Conservation (phyloP, 2,888 invertebrate genomes). For the Xanthostigma xanthostigma region DNA sequence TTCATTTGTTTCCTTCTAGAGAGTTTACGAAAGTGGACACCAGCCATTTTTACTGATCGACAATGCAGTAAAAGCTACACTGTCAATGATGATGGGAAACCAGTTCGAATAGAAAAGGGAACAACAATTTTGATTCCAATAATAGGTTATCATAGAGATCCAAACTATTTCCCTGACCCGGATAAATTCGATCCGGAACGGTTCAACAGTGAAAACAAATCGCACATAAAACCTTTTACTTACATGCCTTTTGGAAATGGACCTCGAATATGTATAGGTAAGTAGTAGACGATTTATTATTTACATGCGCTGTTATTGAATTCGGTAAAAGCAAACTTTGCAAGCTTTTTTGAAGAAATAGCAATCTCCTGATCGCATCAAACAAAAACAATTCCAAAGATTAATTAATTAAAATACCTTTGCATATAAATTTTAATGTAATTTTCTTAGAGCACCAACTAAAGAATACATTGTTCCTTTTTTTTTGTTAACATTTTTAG, state of each 20-base stretch:
- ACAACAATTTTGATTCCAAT: constrained; percentile 32
- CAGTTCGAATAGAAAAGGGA: constrained; percentile 27
- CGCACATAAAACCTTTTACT: constrained; percentile 31
- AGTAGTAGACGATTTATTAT: background rate
- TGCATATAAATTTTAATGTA: no score
- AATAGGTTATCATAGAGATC: constrained; percentile 37
- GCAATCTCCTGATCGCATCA: no score
- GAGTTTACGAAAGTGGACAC: constrained; percentile 32
- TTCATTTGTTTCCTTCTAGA: constrained; percentile 18
- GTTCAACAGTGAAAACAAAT: constrained; percentile 37
- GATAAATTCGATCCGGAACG: constrained; percentile 36
- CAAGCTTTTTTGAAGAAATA: background rate
- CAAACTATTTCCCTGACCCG: constrained; percentile 38
- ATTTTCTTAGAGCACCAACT: no score
- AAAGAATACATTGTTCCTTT: no score
- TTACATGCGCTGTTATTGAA: no score
- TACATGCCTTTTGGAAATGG: constrained; percentile 37
- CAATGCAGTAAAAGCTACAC: constrained; percentile 34
- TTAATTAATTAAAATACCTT: no score
- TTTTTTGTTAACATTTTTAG: no score
- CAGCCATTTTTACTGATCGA: constrained; percentile 29
- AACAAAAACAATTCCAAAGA: no score
- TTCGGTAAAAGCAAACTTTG: no score
- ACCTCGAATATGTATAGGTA: constrained; percentile 28
- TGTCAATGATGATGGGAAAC: constrained; percentile 22